Percentiles rank a stretch among this genome's conserved stretches.
These are phyloP conservation scores for Grus americana DNA, from an alignment of 2,113 vertebrate genomes.

Conservation along the genomic window DNA sequence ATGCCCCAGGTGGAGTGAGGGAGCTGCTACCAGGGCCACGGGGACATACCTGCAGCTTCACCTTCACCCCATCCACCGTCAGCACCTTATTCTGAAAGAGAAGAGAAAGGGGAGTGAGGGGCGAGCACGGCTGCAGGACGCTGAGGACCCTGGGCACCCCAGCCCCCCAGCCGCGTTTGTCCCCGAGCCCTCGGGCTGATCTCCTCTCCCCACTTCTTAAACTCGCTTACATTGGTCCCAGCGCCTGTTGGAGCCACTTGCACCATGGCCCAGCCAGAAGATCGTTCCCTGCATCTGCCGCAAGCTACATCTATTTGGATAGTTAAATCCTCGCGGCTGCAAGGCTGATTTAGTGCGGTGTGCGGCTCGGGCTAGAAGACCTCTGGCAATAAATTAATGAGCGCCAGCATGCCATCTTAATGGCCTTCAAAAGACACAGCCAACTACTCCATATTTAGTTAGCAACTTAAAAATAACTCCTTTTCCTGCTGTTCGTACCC, in stretches of 20 bases:
- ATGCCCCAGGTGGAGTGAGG: rapidly evolving
- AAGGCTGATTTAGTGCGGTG: not conserved
- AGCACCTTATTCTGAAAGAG: conserved; percentile 93
- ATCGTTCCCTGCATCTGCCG: not conserved
- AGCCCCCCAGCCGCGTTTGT: not conserved
- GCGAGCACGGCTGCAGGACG: rapidly evolving
- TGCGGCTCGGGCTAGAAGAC: not conserved
- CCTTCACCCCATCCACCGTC: conserved; percentile 89
- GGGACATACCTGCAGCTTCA: conserved; percentile 88
- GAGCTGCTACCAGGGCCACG: not conserved
- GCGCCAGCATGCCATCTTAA: not conserved
- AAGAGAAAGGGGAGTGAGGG: not conserved
- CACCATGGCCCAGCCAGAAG: not conserved
- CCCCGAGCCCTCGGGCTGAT: rapidly evolving
- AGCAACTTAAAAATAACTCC: not conserved
- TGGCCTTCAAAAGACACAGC: not conserved
- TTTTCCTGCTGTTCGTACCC: not conserved
- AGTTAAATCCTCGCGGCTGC: not conserved
- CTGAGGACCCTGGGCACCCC: not conserved
- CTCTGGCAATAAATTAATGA: not conserved
- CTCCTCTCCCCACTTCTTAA: not conserved
- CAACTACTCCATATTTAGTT: not conserved
- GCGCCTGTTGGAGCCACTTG: not conserved
- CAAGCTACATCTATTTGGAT: not conserved
- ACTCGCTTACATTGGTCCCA: rapidly evolving